Evolutionary conservation across 2,888 invertebrate genomes (phyloP).

Genomic region (Ormyrus thymus): DNA sequence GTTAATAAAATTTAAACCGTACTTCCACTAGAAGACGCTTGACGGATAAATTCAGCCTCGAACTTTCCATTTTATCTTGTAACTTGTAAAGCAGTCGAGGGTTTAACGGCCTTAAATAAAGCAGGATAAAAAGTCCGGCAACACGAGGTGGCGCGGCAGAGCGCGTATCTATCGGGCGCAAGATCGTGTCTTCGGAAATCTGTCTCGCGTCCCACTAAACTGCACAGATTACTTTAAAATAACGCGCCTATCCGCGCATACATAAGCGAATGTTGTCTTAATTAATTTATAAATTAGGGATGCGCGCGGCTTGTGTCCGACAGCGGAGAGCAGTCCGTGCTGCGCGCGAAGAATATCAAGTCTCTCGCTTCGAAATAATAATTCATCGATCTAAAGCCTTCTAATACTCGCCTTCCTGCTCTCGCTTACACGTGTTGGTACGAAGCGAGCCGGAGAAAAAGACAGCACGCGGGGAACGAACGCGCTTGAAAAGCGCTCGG

Average conservation of each 20-base stretch:
- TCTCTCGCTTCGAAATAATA: not conserved
- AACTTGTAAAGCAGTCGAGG: constrained; percentile 6
- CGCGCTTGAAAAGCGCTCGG: not conserved
- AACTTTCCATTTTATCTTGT: constrained; percentile 37
- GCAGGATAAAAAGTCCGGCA: constrained; percentile 1
- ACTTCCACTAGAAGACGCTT: not conserved
- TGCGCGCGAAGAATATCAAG: not conserved
- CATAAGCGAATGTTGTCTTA: constrained; percentile 10
- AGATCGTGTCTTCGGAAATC: constrained; percentile 28
- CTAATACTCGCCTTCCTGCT: not conserved
- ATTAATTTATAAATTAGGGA: constrained; percentile 36
- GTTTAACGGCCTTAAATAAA: constrained; percentile 39
- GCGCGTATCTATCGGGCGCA: not conserved
- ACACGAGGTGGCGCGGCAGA: not conserved
- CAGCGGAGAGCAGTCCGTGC: no score
- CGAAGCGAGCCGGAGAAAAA: not conserved
- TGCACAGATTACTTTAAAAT: constrained; percentile 1
- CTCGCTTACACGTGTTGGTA: not conserved
- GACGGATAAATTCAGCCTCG: constrained; percentile 11
- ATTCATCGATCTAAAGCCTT: not conserved
- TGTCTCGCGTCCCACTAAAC: constrained; percentile 25
- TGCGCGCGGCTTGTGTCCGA: not conserved
- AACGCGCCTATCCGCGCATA: not conserved
- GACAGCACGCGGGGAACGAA: not conserved
- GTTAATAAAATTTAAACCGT: constrained; percentile 9